Evolutionary conservation across 1,140 invertebrate genomes (phyloP).

Genomic region (Pogonus chalceus): DNA sequence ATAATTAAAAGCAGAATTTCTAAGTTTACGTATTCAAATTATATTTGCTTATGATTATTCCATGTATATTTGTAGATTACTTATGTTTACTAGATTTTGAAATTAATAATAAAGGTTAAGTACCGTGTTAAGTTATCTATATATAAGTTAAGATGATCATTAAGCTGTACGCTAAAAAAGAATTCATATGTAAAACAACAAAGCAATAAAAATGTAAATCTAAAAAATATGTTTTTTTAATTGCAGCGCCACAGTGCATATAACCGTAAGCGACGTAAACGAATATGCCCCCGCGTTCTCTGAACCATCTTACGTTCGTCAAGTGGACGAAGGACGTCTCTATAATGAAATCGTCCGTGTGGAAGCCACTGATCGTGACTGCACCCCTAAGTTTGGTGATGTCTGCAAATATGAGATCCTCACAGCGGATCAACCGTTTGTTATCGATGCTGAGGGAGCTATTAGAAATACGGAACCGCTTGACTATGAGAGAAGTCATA

Average conservation of each 20-base stretch:
- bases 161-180: too few relatives aligned
- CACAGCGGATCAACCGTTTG: conserved; percentile 80
- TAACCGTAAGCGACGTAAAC: conserved; percentile 92
- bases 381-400: conserved; percentile 82
- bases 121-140: too few relatives aligned
- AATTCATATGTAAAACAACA: too few relatives aligned
- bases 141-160: too few relatives aligned
- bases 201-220: too few relatives aligned
- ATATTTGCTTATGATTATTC: too few relatives aligned
- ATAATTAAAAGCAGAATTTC: too few relatives aligned
- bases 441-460: conserved; percentile 80
- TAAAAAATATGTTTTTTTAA: conserved; percentile 24
- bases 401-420: conserved; percentile 95
- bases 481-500: conserved; percentile 84
- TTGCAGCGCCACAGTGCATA: conserved; percentile 81
- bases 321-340: conserved; percentile 83
- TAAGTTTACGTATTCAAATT: too few relatives aligned
- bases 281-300: conserved; percentile 84
- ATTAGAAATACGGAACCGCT: conserved; percentile 86
- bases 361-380: conserved; percentile 82
- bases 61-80: too few relatives aligned
- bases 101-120: too few relatives aligned
- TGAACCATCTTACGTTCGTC: conserved; percentile 78
- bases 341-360: conserved; percentile 85
- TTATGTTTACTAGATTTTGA: too few relatives aligned